Evolutionary conservation across 2,113 vertebrate species (phyloP), one percentile per base, ranked within the genome.

Genomic region (Podiceps cristatus): DNA sequence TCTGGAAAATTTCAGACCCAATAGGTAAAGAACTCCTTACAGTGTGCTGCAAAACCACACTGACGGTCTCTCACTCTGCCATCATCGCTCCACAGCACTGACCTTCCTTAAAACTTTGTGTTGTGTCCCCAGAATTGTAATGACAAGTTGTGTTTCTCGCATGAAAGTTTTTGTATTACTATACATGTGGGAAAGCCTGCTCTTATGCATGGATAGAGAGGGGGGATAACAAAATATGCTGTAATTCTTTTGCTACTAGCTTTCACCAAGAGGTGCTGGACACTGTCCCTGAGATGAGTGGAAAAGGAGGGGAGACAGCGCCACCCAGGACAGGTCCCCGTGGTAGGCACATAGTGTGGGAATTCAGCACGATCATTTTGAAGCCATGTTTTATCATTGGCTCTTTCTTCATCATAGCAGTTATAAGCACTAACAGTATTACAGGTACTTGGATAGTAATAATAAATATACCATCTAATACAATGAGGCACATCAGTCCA

Each of bases 131-230:
- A 86, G 72, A 95, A 88, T 52, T 25, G 69, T 31, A 72, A 60
- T 5, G 47, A 64, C 0, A 0, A 81, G 56, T 77, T 71, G 23
- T 0, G 0, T 62, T 92, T 78, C 86, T 60, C 68, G 81, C 50
- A 59, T 55, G 11, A 95, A 94, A 44, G 23, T 60, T 90, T 69
- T 64, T 44, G 14, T 84, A 42, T 64, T 77, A 74, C 37, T 52
- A 19, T 15, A 69, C 42, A 44, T 49, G 45, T 64, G 63, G 64
- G 88, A 90, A 92, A 91, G 25, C 16, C 50, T 47, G 29, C 6
- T 87, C 2, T 74, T 86, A 56, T 7, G 18, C 44, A 33, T 5
- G 59, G n/a, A 79, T 12, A 55, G 55, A 44, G 42, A 22, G 9
- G 18, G 25, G 17, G 60, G 40, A 0, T 60, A 94, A 84, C n/a